Base-by-base conservation (phyloP, 2,113 vertebrate species). In the Condylura cristata region DNA sequence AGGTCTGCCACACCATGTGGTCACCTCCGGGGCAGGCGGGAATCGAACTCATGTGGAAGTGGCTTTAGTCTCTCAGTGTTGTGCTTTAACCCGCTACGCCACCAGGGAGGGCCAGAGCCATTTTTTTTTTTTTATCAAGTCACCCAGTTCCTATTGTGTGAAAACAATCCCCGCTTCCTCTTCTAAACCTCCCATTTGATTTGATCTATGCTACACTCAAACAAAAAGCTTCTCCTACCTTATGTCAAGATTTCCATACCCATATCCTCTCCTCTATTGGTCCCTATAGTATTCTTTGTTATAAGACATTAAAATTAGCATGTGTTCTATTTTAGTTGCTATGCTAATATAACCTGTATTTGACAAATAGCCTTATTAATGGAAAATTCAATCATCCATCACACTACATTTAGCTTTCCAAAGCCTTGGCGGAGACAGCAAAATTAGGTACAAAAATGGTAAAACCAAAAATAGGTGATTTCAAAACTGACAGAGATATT, bases 361-460 rank as follows among this genome's bases (percentile, higher is more conserved):
- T 93, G 92, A 95, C 88, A 44, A 90, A 94, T 93, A 93, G 76
- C 61, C 78, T 90, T 92, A 79, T 79, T 83, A 96, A 87, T 95
- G 53, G 72, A 56, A 95, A 92, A 88, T 78, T 85, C 71, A 95
- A 95, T 72, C 22, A 95, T 87, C 60, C 32, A 90, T 93, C 72
- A 81, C 8, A 24, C 61, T 76, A 65, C 65, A 84, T 85, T 90
- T 48, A 76, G 48, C 32, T 87, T 56, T 65, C n/a, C 14, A 30
- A 51, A 86, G 61, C 11, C 44, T 85, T 85, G 68, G 1, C 81
- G 66, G 84, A 90, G 71, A 58, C 12, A 83, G 63, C 34, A 86
- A 89, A 92, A 81, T 79, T 76, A 94, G 53, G 9, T 80, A 0
- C 85, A 90, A 93, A 72, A 85, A 80, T 78, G 56, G 13, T 61